Evolutionary conservation across 2,888 invertebrate species (phyloP).

Genomic region (Eupithecia insigniata): DNA sequence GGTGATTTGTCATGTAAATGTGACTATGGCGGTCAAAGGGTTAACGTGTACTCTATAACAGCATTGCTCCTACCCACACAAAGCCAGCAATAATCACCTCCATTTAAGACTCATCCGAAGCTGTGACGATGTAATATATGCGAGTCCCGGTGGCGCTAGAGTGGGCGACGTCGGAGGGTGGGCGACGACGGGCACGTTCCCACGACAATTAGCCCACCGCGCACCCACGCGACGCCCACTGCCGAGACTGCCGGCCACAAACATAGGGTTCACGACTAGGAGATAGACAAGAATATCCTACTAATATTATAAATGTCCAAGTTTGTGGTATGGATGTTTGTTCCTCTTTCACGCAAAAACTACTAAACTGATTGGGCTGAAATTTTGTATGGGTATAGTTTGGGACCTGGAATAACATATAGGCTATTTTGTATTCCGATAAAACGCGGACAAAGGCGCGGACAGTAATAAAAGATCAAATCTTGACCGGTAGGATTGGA

Average conservation of each 20-base stretch:
- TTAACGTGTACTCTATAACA: not conserved
- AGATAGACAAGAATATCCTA: not conserved
- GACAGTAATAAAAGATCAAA: too few relatives aligned
- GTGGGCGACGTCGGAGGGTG: constrained; percentile 45
- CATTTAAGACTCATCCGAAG: constrained; percentile 6
- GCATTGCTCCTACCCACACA: not conserved
- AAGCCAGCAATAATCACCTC: constrained; percentile 1
- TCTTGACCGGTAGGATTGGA: not conserved
- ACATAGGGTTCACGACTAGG: constrained; percentile 51
- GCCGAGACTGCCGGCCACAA: constrained; percentile 40
- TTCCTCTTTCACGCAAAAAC: too few relatives aligned
- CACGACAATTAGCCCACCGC: constrained; percentile 79
- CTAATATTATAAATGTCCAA: too few relatives aligned
- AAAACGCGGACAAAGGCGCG: too few relatives aligned
- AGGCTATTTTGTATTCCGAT: too few relatives aligned
- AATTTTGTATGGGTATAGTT: too few relatives aligned
- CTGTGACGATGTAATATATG: constrained; percentile 15
- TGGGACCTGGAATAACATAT: too few relatives aligned
- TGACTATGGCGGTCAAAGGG: too few relatives aligned
- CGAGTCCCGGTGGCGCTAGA: constrained; percentile 47
- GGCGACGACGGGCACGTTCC: constrained; percentile 59
- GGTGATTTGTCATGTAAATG: too few relatives aligned
- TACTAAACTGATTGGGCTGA: too few relatives aligned
- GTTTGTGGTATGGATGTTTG: too few relatives aligned
- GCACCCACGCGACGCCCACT: constrained; percentile 57